These are phyloP conservation scores for Phoeniculus purpureus DNA, from an alignment of 2,797 vertebrate species.

Conservation along the genomic window DNA sequence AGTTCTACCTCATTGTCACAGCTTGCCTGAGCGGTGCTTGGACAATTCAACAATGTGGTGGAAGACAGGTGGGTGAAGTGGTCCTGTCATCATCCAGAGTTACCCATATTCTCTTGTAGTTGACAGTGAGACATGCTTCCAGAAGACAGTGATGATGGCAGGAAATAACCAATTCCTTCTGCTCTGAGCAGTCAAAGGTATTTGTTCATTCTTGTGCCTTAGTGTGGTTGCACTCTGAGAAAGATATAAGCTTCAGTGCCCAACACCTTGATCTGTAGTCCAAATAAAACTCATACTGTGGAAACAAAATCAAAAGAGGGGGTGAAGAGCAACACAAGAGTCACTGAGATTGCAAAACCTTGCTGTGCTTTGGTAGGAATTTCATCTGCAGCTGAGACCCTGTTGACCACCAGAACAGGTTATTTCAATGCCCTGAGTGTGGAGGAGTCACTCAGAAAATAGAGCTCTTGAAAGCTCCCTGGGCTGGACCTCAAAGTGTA, in stretches of 20 bases:
- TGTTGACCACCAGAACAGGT: neutral
- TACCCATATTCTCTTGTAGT: neutral
- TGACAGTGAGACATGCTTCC: neutral
- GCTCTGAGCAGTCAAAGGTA: neutral
- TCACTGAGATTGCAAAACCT: neutral
- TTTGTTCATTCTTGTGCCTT: neutral
- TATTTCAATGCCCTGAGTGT: neutral
- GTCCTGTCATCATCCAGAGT: neutral
- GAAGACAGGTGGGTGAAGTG: neutral
- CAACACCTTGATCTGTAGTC: neutral
- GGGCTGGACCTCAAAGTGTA: neutral
- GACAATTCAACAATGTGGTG: neutral
- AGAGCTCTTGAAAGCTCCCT: neutral
- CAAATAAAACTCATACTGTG: neutral
- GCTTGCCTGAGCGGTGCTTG: neutral
- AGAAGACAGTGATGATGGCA: neutral
- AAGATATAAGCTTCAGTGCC: neutral
- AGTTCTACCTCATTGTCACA: neutral
- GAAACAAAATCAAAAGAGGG: neutral
- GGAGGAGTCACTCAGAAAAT: neutral
- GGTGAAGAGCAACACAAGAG: neutral
- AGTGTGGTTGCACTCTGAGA: neutral
- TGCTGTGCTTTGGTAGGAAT: neutral
- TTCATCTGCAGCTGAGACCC: neutral
- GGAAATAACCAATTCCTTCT: neutral